These are phyloP conservation scores for Megalonaias nervosa DNA, from an alignment of 1,140 invertebrate species.

Conservation along the genomic window DNA sequence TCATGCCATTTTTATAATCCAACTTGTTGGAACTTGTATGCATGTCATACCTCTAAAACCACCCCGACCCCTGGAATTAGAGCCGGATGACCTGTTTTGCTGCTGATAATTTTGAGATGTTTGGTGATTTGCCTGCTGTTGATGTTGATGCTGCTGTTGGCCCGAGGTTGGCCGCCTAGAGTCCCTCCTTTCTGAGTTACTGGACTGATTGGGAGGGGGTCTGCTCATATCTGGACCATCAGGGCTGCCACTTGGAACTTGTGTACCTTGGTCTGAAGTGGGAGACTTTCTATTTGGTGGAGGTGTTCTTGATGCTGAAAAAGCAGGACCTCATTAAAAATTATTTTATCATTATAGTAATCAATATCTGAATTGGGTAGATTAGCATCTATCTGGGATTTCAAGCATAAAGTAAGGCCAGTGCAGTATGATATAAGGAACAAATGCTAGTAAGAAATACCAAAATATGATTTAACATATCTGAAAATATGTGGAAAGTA, in stretches of 20 bases:
- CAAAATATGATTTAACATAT: too few relatives aligned
- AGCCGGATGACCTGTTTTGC: conserved; percentile 9
- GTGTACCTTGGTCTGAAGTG: conserved; percentile 86
- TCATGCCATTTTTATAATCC: too few relatives aligned
- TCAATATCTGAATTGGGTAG: too few relatives aligned
- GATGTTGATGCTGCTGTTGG: conserved; percentile 44
- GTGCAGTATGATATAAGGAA: too few relatives aligned
- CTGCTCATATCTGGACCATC: conserved; percentile 30
- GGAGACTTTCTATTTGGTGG: conserved; percentile 73
- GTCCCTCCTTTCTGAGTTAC: conserved; percentile 21
- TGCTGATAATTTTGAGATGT: conserved; percentile 11
- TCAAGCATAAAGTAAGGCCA: too few relatives aligned
- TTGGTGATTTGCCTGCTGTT: conserved; percentile 37
- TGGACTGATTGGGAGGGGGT: conserved; percentile 33
- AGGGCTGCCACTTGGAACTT: conserved; percentile 65
- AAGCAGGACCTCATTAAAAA: conserved; percentile 1
- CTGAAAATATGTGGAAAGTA: too few relatives aligned
- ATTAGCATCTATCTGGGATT: too few relatives aligned
- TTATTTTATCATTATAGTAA: too few relatives aligned
- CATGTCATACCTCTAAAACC: too few relatives aligned
- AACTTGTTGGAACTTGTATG: too few relatives aligned
- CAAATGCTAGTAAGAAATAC: too few relatives aligned
- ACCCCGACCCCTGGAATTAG: conserved; percentile 35
- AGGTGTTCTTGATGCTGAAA: conserved; percentile 78
- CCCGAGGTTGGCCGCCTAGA: conserved; percentile 21